phyloP scores from a whole-genome alignment of 2,113 vertebrate species.

The Tetrao urogallus region DNA sequence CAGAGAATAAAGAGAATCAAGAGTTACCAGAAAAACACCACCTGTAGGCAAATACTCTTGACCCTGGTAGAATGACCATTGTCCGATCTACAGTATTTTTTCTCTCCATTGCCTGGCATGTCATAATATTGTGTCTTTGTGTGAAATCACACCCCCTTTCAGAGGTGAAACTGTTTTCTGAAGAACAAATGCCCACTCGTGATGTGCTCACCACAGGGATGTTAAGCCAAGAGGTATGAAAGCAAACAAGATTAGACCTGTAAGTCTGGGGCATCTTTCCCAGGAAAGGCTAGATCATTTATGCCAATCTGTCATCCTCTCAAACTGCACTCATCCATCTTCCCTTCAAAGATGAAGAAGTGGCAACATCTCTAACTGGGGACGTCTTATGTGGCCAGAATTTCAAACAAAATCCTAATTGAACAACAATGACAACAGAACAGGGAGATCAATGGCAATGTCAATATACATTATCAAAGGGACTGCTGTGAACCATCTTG shows the following conservation, averaged over 20 bases:
- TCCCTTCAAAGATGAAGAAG: not conserved
- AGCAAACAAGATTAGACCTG: not conserved
- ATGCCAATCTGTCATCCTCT: not conserved
- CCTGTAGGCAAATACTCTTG: accelerated
- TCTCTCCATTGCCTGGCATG: not conserved
- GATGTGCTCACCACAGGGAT: not conserved
- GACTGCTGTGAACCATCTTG: conserved; percentile 50
- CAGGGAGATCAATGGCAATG: conserved; percentile 1
- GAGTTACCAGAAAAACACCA: not conserved
- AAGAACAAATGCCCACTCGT: not conserved
- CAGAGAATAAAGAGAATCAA: not conserved
- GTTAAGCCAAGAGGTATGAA: not conserved
- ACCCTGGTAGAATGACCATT: not conserved
- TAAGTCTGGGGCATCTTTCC: not conserved
- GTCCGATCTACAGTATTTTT: not conserved
- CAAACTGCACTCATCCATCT: not conserved
- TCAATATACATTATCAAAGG: not conserved
- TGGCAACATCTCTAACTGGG: not conserved
- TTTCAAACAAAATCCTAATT: not conserved
- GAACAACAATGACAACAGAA: not conserved
- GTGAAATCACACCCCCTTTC: not conserved
- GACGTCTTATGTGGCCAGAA: conserved; percentile 21
- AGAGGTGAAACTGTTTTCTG: not conserved
- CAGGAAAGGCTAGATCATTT: not conserved
- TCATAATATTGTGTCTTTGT: not conserved